Evolutionary conservation across 2,797 vertebrate species (phyloP).

Genomic region (Decapterus maruadsi): DNA sequence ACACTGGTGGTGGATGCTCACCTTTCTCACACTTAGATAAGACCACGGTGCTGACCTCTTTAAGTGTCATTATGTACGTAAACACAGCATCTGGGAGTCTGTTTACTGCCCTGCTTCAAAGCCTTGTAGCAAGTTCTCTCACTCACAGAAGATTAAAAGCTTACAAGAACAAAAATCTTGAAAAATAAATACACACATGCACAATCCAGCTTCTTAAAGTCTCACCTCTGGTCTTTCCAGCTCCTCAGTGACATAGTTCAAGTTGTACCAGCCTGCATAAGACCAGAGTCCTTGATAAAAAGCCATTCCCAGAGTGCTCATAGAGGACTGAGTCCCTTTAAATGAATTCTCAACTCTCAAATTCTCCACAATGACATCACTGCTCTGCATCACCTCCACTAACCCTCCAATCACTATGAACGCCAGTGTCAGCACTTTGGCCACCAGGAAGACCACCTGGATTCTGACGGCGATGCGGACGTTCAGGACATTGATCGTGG

Average conservation of each 20-base stretch:
- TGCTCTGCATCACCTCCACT: constrained; percentile 69
- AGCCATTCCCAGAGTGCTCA: constrained; percentile 81
- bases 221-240: constrained; percentile 88
- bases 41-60: not conserved
- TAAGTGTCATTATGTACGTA: not conserved
- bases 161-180: not conserved
- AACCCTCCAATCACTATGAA: constrained; percentile 85
- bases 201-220: not conserved
- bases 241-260: constrained; percentile 88
- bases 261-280: constrained; percentile 87
- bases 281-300: constrained; percentile 91
- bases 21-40: constrained; percentile 8
- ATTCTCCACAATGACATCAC: constrained; percentile 66
- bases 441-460: constrained; percentile 86
- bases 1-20: not conserved
- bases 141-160: not conserved
- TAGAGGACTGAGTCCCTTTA: constrained; percentile 73
- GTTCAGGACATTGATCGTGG: constrained; percentile 84
- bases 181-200: not conserved
- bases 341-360: constrained; percentile 82
- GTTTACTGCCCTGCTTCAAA: not conserved
- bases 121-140: too few species aligned
- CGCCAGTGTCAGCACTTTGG: constrained; percentile 84
- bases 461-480: constrained; percentile 79
- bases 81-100: not conserved